A percentile compares a stretch with the other conserved stretches of the same genome.
Evolutionary conservation across 2,113 vertebrate species (phyloP).

Genomic region (Pitta sordida): DNA sequence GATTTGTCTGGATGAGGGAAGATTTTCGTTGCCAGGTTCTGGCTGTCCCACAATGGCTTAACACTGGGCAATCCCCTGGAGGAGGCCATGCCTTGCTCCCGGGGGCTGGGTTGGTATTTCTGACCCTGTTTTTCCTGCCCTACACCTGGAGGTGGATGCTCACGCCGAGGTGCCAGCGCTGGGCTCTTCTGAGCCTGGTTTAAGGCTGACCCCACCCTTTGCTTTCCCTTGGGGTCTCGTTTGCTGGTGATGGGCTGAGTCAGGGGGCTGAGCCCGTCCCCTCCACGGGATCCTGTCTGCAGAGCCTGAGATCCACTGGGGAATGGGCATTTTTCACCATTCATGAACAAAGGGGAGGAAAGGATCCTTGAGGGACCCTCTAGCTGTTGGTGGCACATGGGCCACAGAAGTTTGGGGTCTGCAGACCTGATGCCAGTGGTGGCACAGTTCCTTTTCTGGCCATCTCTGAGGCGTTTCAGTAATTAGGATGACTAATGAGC

Average conservation of each 20-base stretch:
- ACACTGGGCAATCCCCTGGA: fast-evolving
- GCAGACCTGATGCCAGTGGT: fast-evolving
- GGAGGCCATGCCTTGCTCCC: fast-evolving
- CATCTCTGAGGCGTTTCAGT: neutral
- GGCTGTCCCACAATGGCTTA: fast-evolving
- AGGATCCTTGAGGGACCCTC: neutral
- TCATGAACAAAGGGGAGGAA: neutral
- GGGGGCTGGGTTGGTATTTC: fast-evolving
- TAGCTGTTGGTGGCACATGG: neutral
- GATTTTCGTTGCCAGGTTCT: neutral
- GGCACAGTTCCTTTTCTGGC: neutral
- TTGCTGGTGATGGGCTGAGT: neutral
- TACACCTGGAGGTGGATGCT: neutral
- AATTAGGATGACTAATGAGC: neutral
- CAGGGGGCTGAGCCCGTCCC: neutral
- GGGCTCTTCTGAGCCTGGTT: neutral
- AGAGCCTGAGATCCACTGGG: neutral
- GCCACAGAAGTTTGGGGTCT: neutral
- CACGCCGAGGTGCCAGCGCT: fast-evolving
- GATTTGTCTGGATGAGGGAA: neutral
- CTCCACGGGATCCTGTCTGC: neutral
- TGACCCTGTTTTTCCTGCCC: neutral
- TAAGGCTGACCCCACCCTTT: neutral
- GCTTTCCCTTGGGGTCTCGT: neutral
- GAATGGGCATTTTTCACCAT: fast-evolving